Conservation (phyloP, 2,888 invertebrate genomes). For the Athripsodes cinereus region DNA sequence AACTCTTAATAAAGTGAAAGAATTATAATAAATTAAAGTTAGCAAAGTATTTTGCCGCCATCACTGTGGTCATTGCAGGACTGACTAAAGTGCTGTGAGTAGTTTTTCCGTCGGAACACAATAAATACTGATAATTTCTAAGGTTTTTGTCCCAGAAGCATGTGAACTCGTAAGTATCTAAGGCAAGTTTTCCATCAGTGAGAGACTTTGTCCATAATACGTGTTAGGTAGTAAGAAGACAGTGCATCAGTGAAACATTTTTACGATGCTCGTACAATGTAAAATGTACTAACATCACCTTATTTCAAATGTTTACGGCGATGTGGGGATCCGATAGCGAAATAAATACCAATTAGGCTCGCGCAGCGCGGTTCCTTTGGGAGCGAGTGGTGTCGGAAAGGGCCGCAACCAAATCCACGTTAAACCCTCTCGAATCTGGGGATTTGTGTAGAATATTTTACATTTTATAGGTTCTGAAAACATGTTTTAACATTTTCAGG, state of each 20-base stretch:
- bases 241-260: background rate
- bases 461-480: background rate
- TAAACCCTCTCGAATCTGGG: background rate
- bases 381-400: background rate
- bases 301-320: conserved; percentile 5
- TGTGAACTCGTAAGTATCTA: no score
- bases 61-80: no score
- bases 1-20: no score
- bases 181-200: no score
- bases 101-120: no score
- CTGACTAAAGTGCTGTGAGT: no score
- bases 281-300: background rate
- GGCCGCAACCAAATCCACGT: conserved; percentile 1
- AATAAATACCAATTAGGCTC: conserved; percentile 5
- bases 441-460: background rate
- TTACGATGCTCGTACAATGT: background rate
- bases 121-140: no score
- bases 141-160: no score
- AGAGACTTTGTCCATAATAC: no score
- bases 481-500: background rate
- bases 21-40: no score
- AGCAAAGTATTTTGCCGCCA: no score
- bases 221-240: no score
- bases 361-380: background rate
- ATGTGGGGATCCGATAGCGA: conserved; percentile 5